Percentiles rank a stretch among this genome's conserved stretches.
These are phyloP conservation scores for Agrochola litura DNA, from an alignment of 2,888 invertebrate species.

Conservation along the genomic window DNA sequence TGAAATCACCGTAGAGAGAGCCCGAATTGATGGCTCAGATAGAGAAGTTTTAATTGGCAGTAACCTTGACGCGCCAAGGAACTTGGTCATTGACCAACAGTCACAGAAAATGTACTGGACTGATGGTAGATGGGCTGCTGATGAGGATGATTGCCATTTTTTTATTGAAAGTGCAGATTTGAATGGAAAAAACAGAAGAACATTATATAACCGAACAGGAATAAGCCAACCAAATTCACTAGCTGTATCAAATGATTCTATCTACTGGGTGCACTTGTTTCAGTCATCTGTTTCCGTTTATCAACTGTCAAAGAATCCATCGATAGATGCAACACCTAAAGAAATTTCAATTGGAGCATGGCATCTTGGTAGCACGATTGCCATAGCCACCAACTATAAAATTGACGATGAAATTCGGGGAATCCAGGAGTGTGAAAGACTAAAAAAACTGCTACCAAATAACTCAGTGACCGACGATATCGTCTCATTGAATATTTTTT, in stretches of 20 bases:
- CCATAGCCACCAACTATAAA: not conserved
- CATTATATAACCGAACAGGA: not conserved
- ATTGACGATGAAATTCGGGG: not conserved
- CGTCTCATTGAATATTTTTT: not conserved
- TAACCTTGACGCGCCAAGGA: fast-evolving
- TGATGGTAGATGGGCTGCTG: too few relatives aligned
- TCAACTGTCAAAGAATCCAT: not conserved
- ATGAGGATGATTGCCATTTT: not conserved
- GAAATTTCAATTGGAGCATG: not conserved
- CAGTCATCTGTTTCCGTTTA: not conserved
- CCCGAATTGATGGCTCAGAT: not conserved
- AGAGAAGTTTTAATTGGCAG: not conserved
- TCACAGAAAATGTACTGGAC: not conserved
- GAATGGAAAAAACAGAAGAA: not conserved
- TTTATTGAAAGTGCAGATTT: not conserved
- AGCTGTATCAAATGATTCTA: not conserved
- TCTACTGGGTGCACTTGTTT: not conserved
- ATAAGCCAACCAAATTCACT: not conserved
- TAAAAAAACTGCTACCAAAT: not conserved
- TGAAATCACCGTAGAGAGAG: too few relatives aligned
- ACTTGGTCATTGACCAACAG: not conserved
- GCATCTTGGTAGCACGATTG: not conserved
- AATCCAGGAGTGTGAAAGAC: not conserved
- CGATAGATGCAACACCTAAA: not conserved
- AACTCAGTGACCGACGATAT: not conserved